A percentile compares a stretch with the other conserved stretches of the same genome.
Conservation (phyloP, 37 sponge, comb jelly and placozoan genomes). For the Theonella swinhoei region DNA sequence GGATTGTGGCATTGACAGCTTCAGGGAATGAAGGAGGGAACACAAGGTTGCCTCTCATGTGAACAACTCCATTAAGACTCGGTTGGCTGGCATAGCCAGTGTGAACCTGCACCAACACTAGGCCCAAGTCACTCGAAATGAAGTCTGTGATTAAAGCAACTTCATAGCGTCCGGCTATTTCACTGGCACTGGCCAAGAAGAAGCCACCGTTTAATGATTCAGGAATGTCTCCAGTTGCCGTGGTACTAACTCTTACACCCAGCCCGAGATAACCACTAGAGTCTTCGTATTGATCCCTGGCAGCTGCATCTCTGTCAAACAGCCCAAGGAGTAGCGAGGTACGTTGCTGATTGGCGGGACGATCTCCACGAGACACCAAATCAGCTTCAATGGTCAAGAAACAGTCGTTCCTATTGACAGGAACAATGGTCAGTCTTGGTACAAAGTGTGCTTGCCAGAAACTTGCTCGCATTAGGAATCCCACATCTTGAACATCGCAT, state of each 20-base stretch:
- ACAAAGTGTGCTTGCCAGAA: constrained; percentile 61
- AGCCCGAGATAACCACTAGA: constrained; percentile 10
- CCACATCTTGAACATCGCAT: constrained; percentile 50
- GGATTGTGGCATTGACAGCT: constrained; percentile 1
- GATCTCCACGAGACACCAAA: constrained; percentile 37
- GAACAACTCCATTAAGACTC: background rate
- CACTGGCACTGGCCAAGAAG: constrained; percentile 7
- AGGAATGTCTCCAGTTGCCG: background rate
- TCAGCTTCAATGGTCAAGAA: constrained; percentile 48
- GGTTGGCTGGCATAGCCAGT: constrained; percentile 14
- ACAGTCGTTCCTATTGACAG: constrained; percentile 47
- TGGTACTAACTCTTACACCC: constrained; percentile 7
- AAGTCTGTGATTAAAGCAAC: constrained; percentile 28
- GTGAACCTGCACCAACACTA: constrained; percentile 42
- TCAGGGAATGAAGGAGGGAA: constrained; percentile 56
- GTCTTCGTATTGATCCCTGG: constrained; percentile 34
- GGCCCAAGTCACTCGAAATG: constrained; percentile 9
- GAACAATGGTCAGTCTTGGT: background rate
- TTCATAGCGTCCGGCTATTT: background rate
- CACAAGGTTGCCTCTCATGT: constrained; percentile 2
- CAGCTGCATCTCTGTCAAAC: constrained; percentile 32
- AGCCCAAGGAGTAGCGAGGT: constrained; percentile 48
- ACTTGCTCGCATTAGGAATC: constrained; percentile 46
- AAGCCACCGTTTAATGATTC: constrained; percentile 54
- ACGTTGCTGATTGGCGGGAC: background rate